Evolutionary conservation across 2,113 vertebrate species (phyloP).

Genomic region (Centrocercus urophasianus): DNA sequence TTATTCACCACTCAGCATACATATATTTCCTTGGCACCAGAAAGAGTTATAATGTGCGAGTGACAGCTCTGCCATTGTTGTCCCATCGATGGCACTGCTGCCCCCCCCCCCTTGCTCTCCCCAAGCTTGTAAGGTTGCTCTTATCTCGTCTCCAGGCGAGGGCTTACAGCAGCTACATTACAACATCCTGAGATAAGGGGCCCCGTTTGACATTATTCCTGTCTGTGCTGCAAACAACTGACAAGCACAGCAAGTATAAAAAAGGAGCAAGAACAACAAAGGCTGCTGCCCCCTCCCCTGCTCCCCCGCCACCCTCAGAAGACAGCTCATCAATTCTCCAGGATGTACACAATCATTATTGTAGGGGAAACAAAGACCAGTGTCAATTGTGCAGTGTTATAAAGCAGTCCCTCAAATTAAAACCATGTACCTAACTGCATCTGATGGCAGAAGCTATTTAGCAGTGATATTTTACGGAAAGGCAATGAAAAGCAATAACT

Average conservation of each 20-base stretch:
- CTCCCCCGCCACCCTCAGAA: slow-evolving; percentile 62
- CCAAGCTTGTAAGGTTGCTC: slow-evolving; percentile 79
- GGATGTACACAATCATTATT: slow-evolving; percentile 94
- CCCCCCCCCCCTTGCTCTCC: slow-evolving; percentile 17
- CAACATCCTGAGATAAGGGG: slow-evolving; percentile 90
- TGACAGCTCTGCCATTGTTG: slow-evolving; percentile 84
- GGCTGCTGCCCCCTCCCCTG: neutral
- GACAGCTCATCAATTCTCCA: slow-evolving; percentile 95
- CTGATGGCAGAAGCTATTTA: slow-evolving; percentile 95
- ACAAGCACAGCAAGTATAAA: slow-evolving; percentile 85
- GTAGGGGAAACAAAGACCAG: slow-evolving; percentile 87
- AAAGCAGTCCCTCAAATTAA: slow-evolving; percentile 98
- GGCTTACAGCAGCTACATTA: slow-evolving; percentile 84
- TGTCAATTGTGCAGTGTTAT: slow-evolving; percentile 91
- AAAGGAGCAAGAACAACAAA: slow-evolving; percentile 74
- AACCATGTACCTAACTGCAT: slow-evolving; percentile 95
- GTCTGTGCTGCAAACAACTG: slow-evolving; percentile 81
- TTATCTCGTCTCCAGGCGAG: slow-evolving; percentile 89
- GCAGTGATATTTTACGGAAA: slow-evolving; percentile 92
- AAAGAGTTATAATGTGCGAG: slow-evolving; percentile 79
- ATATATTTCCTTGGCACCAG: slow-evolving; percentile 76
- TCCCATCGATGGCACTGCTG: slow-evolving; percentile 46
- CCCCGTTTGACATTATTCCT: slow-evolving; percentile 87
- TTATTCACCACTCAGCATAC: slow-evolving; percentile 79
- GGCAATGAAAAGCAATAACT: slow-evolving; percentile 99